phyloP scores from a whole-genome alignment of 2,888 invertebrate genomes.

The Lacanobia oleracea region DNA sequence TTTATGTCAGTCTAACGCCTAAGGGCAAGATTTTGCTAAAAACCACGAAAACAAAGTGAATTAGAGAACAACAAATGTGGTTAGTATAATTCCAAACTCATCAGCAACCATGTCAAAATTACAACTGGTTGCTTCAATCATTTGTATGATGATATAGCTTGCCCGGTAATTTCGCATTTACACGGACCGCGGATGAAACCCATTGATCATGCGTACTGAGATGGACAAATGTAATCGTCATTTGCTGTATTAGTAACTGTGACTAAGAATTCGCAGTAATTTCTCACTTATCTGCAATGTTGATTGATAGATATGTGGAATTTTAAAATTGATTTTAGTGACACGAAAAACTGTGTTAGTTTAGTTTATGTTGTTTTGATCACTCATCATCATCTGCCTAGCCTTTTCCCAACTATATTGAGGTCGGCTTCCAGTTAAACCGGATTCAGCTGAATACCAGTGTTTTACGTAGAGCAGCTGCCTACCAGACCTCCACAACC shows the following conservation, averaged over 20 bases:
- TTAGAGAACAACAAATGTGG: neutral
- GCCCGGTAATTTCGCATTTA: slow-evolving; percentile 47
- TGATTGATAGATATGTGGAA: neutral
- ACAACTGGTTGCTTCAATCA: slow-evolving; percentile 39
- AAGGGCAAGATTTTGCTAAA: too few relatives aligned
- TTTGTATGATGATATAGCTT: neutral
- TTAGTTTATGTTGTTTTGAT: neutral
- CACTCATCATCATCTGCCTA: too few relatives aligned
- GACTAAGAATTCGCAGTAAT: slow-evolving; percentile 41
- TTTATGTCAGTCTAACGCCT: too few relatives aligned
- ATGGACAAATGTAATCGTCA: slow-evolving; percentile 39
- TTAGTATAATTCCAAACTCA: neutral
- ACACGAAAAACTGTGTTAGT: neutral
- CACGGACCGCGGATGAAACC: slow-evolving; percentile 29
- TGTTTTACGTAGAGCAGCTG: too few relatives aligned
- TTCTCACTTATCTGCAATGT: slow-evolving; percentile 31
- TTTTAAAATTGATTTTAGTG: neutral
- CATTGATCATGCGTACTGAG: neutral
- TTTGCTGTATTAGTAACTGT: slow-evolving; percentile 32
- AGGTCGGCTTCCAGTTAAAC: too few relatives aligned
- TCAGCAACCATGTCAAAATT: neutral
- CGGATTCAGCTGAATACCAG: too few relatives aligned
- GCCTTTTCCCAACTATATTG: too few relatives aligned
- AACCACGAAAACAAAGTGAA: too few relatives aligned
- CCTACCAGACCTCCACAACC: too few relatives aligned